Conservation (phyloP, 1,140 invertebrate species). For the Halesus radiatus region DNA sequence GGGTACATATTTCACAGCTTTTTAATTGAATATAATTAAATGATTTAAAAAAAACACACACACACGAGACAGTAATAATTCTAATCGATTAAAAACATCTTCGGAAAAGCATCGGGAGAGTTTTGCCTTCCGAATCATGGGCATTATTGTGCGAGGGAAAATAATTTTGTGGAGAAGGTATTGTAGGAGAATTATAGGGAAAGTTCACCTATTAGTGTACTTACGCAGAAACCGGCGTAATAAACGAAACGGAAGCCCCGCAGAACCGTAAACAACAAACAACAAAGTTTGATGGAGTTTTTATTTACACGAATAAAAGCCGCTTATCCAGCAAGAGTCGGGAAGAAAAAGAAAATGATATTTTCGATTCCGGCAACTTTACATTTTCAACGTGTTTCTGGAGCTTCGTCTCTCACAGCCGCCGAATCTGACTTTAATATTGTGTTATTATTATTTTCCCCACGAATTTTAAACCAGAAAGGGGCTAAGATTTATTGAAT, state of each 20-base stretch:
- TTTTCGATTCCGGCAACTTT: slow-evolving; percentile 28
- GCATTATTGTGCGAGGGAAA: background rate
- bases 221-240: slow-evolving; percentile 43
- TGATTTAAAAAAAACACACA: too few species aligned
- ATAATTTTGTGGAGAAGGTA: background rate
- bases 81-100: too few species aligned
- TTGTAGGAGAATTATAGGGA: slow-evolving; percentile 41
- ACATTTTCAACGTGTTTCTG: background rate
- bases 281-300: slow-evolving; percentile 52
- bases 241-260: slow-evolving; percentile 50
- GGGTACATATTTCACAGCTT: too few species aligned
- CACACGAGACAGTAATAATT: too few species aligned
- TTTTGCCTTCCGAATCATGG: too few species aligned
- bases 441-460: background rate
- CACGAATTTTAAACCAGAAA: background rate
- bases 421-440: background rate
- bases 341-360: slow-evolving; percentile 25
- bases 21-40: too few species aligned
- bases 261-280: slow-evolving; percentile 41
- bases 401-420: background rate
- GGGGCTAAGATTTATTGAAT: background rate
- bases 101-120: too few species aligned
- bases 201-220: slow-evolving; percentile 50
- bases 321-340: slow-evolving; percentile 29
- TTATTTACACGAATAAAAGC: slow-evolving; percentile 47